Conservation (phyloP, 2,888 invertebrate genomes). For the Chymomyza caudatula region DNA sequence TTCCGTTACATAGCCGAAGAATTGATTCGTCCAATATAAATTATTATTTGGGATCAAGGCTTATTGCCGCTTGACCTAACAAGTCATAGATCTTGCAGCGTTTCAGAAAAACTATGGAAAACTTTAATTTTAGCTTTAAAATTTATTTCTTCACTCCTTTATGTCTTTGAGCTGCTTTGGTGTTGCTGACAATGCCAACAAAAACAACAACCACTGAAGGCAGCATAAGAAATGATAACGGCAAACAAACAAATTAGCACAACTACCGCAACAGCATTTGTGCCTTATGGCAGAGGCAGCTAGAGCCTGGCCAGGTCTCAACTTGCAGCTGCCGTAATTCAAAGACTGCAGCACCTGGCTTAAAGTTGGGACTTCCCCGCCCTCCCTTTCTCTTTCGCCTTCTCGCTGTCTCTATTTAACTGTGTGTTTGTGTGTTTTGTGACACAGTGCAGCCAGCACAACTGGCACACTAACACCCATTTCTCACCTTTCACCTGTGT, state of each 20-base stretch:
- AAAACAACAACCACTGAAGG: neutral
- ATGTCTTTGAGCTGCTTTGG: conserved; percentile 49
- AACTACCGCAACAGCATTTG: conserved; percentile 65
- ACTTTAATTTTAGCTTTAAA: neutral
- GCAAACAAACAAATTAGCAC: conserved; percentile 71
- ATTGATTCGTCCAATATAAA: too few species aligned
- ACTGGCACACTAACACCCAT: conserved; percentile 37
- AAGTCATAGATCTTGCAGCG: too few species aligned
- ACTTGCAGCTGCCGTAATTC: neutral
- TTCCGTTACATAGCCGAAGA: too few species aligned
- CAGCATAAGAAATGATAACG: conserved; percentile 62
- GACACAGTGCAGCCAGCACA: conserved; percentile 14
- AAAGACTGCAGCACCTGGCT: neutral
- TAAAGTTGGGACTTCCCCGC: neutral
- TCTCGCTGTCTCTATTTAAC: neutral
- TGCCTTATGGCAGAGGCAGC: conserved; percentile 8
- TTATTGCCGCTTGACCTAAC: too few species aligned
- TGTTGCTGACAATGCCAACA: conserved; percentile 13
- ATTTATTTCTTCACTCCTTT: conserved; percentile 17
- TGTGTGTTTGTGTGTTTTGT: conserved; percentile 14
- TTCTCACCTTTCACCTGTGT: conserved; percentile 10
- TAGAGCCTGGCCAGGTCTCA: neutral
- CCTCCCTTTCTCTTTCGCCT: neutral
- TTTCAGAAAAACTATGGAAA: too few species aligned
- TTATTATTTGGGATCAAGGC: too few species aligned